Percentiles rank a stretch among this genome's conserved stretches.
Evolutionary conservation across 1,140 invertebrate genomes (phyloP).

Genomic region (Chionoecetes opilio): DNA sequence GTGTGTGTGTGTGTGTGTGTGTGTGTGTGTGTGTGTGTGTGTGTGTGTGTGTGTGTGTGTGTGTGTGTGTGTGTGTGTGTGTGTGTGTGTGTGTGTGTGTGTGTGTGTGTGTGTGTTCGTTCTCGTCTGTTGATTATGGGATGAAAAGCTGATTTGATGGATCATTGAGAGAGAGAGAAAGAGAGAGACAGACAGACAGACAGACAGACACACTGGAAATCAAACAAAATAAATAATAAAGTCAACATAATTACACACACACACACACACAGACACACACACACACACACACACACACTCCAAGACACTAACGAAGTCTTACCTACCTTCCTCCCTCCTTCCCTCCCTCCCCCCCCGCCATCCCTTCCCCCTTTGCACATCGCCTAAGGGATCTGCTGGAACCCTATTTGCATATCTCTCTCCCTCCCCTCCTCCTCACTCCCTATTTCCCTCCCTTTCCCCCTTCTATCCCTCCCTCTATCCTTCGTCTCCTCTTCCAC

Average conservation of each 20-base stretch:
- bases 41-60: constrained; percentile 8
- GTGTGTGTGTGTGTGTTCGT: constrained; percentile 1
- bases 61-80: constrained; percentile 21
- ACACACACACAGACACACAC: constrained; percentile 51
- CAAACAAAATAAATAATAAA: not conserved
- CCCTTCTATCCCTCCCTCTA: not conserved
- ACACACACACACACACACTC: constrained; percentile 56
- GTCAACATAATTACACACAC: not conserved
- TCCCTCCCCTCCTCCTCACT: not conserved
- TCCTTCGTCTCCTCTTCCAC: not conserved
- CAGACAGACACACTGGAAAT: not conserved
- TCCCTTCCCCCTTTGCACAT: not conserved
- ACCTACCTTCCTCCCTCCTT: not conserved
- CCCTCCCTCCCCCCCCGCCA: not conserved
- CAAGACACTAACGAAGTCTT: constrained; percentile 19
- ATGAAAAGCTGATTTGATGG: constrained; percentile 7
- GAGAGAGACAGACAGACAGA: not conserved
- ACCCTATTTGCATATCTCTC: constrained; percentile 18
- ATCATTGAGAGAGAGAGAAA: constrained; percentile 23
- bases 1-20: not conserved
- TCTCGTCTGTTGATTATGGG: not conserved
- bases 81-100: constrained; percentile 27
- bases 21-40: not conserved
- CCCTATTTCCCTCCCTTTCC: not conserved
- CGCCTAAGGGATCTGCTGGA: not conserved